Percentiles rank a stretch among this genome's conserved stretches.
These are phyloP conservation scores for Rhyzopertha dominica DNA, from an alignment of 1,140 invertebrate genomes.

Conservation along the genomic window DNA sequence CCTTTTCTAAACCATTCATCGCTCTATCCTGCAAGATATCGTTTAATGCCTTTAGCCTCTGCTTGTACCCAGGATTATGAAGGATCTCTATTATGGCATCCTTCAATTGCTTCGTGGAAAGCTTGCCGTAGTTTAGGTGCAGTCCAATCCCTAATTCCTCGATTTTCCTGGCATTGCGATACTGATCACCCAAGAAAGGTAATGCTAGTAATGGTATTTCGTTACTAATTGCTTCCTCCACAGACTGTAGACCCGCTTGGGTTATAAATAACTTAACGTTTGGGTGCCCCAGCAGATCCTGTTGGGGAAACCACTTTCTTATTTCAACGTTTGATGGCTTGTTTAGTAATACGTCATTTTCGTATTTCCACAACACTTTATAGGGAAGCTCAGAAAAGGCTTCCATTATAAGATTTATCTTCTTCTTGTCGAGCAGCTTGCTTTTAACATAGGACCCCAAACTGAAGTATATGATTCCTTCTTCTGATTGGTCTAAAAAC, in stretches of 20 bases:
- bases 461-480: constrained; percentile 41
- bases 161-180: constrained; percentile 27
- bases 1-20: constrained; percentile 29
- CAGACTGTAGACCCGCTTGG: constrained; percentile 58
- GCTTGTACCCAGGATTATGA: constrained; percentile 19
- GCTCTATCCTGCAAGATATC: constrained; percentile 25
- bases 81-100: constrained; percentile 27
- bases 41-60: constrained; percentile 4
- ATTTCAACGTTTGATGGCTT: constrained; percentile 30
- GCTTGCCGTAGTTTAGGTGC: constrained; percentile 28
- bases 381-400: constrained; percentile 33
- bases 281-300: constrained; percentile 49
- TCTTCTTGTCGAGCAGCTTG: constrained; percentile 19
- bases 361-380: constrained; percentile 44
- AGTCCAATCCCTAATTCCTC: constrained; percentile 34
- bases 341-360: constrained; percentile 13
- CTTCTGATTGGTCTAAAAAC: constrained; percentile 34
- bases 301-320: constrained; percentile 51
- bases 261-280: constrained; percentile 55
- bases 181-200: constrained; percentile 42
- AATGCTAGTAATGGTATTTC: constrained; percentile 53
- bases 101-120: constrained; percentile 34
- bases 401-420: constrained; percentile 21
- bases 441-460: constrained; percentile 38
- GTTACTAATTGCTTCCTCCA: constrained; percentile 53